Percentiles rank a stretch among this genome's conserved stretches.
Conservation (phyloP, 2,113 vertebrate genomes). For the Leptocoma aspasia region DNA sequence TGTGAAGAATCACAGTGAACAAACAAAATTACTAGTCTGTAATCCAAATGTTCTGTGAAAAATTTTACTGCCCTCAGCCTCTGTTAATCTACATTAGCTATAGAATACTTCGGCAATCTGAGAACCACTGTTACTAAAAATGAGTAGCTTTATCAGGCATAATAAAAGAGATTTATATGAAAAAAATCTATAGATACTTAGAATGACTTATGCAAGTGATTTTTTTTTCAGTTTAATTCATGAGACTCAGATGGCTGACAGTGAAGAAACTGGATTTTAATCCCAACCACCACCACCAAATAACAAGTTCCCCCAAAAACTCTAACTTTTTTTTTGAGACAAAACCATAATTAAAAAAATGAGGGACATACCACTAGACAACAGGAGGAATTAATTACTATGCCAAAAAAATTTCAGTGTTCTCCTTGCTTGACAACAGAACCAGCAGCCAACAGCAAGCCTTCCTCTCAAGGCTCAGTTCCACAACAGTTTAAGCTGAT, state of each 20-base stretch:
- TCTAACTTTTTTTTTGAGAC: not conserved
- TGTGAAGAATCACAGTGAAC: not conserved
- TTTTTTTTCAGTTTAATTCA: not conserved
- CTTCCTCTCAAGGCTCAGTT: not conserved
- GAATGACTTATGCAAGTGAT: not conserved
- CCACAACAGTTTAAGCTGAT: not conserved
- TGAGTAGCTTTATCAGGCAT: not conserved
- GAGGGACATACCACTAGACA: not conserved
- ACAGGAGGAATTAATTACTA: not conserved
- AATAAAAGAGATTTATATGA: not conserved
- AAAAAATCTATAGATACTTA: not conserved
- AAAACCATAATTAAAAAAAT: not conserved
- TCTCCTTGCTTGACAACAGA: not conserved
- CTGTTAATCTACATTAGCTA: not conserved
- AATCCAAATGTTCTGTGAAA: not conserved
- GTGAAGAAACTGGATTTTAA: not conserved
- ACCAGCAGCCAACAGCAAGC: not conserved
- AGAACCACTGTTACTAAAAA: not conserved
- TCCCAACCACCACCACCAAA: not conserved
- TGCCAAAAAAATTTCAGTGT: not conserved
- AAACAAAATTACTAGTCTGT: not conserved
- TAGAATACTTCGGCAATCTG: not conserved
- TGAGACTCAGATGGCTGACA: not conserved
- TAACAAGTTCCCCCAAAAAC: accelerated
- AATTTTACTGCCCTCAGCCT: not conserved